A percentile compares a stretch with the other conserved stretches of the same genome.
phyloP scores from a whole-genome alignment of 2,797 vertebrate genomes.

The Urosaurus nigricauda region DNA sequence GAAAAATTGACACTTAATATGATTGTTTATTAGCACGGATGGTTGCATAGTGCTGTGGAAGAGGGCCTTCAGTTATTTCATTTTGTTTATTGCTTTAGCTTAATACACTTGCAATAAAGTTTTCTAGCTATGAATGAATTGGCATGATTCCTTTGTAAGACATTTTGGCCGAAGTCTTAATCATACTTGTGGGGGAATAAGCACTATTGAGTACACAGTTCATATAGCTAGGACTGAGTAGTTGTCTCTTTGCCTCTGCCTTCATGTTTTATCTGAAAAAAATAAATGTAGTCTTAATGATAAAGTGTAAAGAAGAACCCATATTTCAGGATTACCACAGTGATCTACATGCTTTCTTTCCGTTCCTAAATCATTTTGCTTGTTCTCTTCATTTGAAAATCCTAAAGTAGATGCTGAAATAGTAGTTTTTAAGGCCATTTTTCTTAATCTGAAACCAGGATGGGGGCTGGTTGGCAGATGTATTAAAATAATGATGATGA shows the following conservation, averaged over 20 bases:
- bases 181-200: background rate
- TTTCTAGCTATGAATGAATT: background rate
- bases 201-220: background rate
- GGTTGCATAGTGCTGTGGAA: background rate
- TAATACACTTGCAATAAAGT: background rate
- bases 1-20: background rate
- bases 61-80: background rate
- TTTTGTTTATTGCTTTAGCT: background rate
- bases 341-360: background rate
- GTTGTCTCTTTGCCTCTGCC: background rate
- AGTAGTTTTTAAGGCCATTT: background rate
- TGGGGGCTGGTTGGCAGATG: background rate
- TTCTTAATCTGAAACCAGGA: background rate
- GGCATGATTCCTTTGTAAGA: rapidly evolving
- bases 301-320: background rate
- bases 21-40: rapidly evolving
- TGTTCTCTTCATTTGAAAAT: background rate
- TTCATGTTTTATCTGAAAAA: background rate
- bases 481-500: no score
- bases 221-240: background rate
- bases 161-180: background rate
- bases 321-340: background rate
- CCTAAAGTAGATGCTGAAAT: background rate
- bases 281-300: background rate
- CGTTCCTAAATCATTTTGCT: background rate